A percentile compares a stretch with the other conserved stretches of the same genome.
phyloP scores from a whole-genome alignment of 2,888 invertebrate species.

The Nematopogon swammerdamellus region DNA sequence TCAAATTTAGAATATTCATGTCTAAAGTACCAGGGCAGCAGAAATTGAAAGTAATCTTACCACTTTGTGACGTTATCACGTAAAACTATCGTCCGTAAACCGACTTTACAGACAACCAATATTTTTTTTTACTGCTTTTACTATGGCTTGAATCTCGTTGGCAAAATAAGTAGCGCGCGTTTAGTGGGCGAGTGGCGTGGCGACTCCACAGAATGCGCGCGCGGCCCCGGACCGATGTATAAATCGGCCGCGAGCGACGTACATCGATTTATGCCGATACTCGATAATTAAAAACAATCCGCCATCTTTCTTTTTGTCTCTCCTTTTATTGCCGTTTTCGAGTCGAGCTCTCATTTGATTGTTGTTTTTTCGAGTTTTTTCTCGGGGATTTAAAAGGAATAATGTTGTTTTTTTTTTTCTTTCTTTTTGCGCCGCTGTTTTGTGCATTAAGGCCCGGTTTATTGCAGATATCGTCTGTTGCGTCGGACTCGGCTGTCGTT shows the following conservation, averaged over 20 bases:
- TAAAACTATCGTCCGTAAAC: too few relatives aligned
- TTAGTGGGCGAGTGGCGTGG: too few relatives aligned
- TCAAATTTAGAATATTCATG: too few relatives aligned
- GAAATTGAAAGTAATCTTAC: too few relatives aligned
- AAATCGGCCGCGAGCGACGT: conserved; percentile 42
- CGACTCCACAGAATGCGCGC: conserved; percentile 29
- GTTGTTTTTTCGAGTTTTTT: conserved; percentile 39
- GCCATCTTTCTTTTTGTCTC: conserved; percentile 51
- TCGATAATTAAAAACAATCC: conserved; percentile 59
- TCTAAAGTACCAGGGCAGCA: too few relatives aligned
- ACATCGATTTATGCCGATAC: conserved; percentile 56
- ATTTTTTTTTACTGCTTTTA: too few relatives aligned
- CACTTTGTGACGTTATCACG: too few relatives aligned
- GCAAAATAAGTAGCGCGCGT: too few relatives aligned
- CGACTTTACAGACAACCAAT: too few relatives aligned
- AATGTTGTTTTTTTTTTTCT: neutral
- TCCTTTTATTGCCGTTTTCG: conserved; percentile 49
- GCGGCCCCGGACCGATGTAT: conserved; percentile 14
- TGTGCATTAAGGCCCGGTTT: too few relatives aligned
- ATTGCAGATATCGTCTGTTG: neutral
- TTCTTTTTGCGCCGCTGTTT: neutral
- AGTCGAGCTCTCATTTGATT: conserved; percentile 52
- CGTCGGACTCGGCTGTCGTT: neutral
- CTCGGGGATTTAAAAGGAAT: neutral
- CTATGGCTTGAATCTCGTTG: too few relatives aligned